Evolutionary conservation across 2,797 vertebrate genomes (phyloP), one percentile per base, ranked within the genome.

Genomic region (Remorina albescens): DNA sequence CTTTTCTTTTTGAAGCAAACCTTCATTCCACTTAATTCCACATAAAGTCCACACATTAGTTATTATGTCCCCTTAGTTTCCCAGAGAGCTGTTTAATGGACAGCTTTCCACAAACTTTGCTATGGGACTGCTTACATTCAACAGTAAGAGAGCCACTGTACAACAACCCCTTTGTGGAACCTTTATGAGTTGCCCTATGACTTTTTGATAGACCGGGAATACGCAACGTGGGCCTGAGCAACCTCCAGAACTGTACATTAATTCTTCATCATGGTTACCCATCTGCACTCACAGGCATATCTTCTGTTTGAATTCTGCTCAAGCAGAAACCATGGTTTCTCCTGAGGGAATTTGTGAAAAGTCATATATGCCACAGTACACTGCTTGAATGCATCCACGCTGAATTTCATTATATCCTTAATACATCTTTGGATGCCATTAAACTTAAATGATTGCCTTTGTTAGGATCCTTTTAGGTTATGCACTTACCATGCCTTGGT

Each of bases 71-170:
- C 72, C 72, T 57, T 55, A 51, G 28, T 42, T 67, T 71, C 46
- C 73, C 60, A 74, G 75, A 42, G 0, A 0, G 37, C 67, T 79
- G 83, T 86, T 88, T 78, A 87, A 91, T 88, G 71, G 79, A 84
- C 57, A 47, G 60, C 63, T 65, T 73, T 84, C 73, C 56, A 67
- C 71, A 81, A 88, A 46, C 76, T 78, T 49, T 81, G 71, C 65
- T 79, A 42, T 21, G 89, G 84, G 85, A 89, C 71, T 7, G 39
- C 61, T 88, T 75, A 56, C 57, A 51, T 71, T 69, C 26, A 56
- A 74, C 30, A 28, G 51, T 51, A 56, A 81, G 61, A 67, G 66
- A 83, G 75, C 57, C 56, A 62, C 63, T 36, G 59, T 12, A 53
- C 32, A 12, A 15, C 47, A 42, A 56, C 78, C 50, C 65, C 56